Percentiles rank a stretch among this genome's conserved stretches.
phyloP scores from a whole-genome alignment of 1,140 invertebrate genomes.

The Elymnias hypermnestra region DNA sequence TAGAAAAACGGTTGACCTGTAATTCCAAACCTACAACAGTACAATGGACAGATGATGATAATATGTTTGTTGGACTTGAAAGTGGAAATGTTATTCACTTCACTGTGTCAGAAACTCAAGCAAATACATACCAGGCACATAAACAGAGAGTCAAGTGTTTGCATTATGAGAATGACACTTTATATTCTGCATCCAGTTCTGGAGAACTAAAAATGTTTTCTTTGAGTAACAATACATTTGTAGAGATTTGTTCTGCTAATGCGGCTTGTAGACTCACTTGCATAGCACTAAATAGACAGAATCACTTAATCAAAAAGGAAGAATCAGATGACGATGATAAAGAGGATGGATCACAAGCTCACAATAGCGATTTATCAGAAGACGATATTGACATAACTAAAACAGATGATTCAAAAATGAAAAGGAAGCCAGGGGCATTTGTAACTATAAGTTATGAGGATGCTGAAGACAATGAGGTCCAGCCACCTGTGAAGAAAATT shows the following conservation, averaged over 20 bases:
- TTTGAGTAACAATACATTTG: conserved; percentile 69
- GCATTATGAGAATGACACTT: conserved; percentile 65
- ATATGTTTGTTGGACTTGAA: conserved; percentile 82
- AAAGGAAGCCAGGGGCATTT: conserved; percentile 59
- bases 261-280: conserved; percentile 80
- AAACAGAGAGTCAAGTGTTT: conserved; percentile 83
- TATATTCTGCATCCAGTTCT: conserved; percentile 83
- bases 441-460: conserved; percentile 58
- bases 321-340: conserved; percentile 36
- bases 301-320: conserved; percentile 63
- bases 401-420: conserved; percentile 18
- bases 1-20: conserved; percentile 78
- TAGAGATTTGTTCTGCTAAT: conserved; percentile 69
- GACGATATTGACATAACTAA: conserved; percentile 19
- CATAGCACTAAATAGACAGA: conserved; percentile 70
- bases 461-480: conserved; percentile 20
- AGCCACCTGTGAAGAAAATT: conserved; percentile 47
- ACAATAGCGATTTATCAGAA: conserved; percentile 33
- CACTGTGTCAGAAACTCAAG: conserved; percentile 73
- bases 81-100: conserved; percentile 82
- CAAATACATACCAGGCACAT: conserved; percentile 78
- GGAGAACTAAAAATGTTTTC: conserved; percentile 89
- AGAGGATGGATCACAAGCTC: conserved; percentile 18
- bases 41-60: conserved; percentile 79
- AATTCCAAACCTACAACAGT: conserved; percentile 80